Evolutionary conservation across 64 coral and sea anemone species (phyloP).

Genomic region (Actinia tenebrosa): DNA sequence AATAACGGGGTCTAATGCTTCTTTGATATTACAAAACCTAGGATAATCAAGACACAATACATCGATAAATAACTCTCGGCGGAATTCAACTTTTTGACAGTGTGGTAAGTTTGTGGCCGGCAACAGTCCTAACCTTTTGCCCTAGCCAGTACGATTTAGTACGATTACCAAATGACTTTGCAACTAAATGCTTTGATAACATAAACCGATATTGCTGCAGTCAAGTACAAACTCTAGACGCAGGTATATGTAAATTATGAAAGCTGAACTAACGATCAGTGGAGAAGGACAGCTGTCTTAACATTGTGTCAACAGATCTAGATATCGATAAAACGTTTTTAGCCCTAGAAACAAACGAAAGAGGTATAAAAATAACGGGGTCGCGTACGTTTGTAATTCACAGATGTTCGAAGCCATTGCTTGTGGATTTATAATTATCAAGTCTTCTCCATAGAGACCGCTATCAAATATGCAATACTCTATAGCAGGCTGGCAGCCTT

Average conservation of each 20-base stretch:
- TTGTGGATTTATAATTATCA: not conserved
- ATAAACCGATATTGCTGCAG: not conserved
- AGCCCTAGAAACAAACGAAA: not conserved
- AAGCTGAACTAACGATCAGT: conserved; percentile 13
- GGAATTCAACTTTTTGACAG: not conserved
- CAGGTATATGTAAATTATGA: conserved; percentile 2
- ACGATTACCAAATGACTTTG: not conserved
- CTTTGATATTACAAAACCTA: not conserved
- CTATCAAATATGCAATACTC: conserved; percentile 1
- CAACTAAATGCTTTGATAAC: not conserved
- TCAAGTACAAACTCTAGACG: not conserved
- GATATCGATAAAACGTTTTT: not conserved
- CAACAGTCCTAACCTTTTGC: not conserved
- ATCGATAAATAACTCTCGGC: not conserved
- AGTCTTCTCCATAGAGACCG: not conserved
- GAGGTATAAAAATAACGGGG: not conserved
- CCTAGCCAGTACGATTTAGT: not conserved
- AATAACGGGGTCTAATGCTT: not conserved
- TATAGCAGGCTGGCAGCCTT: not conserved
- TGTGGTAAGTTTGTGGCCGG: not conserved
- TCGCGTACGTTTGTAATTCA: not conserved
- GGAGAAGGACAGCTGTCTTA: not conserved
- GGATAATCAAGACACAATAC: not conserved
- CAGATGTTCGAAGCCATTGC: not conserved
- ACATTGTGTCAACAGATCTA: not conserved